These are phyloP conservation scores for Melipona quadrifasciata DNA, from an alignment of 1,140 invertebrate species.

Conservation along the genomic window DNA sequence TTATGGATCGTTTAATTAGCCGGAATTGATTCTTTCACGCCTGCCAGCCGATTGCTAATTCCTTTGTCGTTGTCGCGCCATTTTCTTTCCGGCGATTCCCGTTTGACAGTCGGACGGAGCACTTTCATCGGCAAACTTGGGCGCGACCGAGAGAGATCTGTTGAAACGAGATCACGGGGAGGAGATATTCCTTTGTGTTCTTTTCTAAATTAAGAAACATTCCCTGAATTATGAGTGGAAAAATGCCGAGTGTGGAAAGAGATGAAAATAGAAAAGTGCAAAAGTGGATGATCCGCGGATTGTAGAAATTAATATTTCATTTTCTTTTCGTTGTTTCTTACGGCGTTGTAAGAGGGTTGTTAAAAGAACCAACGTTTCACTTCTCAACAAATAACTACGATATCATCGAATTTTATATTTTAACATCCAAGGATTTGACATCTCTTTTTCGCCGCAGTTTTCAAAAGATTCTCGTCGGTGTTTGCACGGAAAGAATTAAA, in stretches of 20 bases:
- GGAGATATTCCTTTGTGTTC: background rate
- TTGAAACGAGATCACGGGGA: too few species aligned
- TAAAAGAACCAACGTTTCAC: background rate
- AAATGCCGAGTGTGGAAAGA: too few species aligned
- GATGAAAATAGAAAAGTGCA: background rate
- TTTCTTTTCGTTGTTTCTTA: background rate
- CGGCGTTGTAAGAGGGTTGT: background rate
- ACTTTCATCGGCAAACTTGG: background rate
- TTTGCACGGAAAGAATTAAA: too few species aligned
- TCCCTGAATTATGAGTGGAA: too few species aligned
- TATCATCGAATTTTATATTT: too few species aligned
- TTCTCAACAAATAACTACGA: too few species aligned
- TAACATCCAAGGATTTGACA: too few species aligned
- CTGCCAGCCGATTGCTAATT: background rate
- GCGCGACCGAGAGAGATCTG: background rate
- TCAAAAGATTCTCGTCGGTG: too few species aligned
- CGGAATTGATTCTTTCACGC: background rate
- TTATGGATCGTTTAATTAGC: slow-evolving; percentile 24
- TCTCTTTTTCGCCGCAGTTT: too few species aligned
- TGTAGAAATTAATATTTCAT: background rate
- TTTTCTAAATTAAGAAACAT: background rate
- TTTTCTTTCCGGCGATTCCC: background rate
- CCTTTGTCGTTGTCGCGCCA: background rate
- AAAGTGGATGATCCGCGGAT: background rate
- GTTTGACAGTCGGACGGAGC: too few species aligned